Evolutionary conservation across 2,888 invertebrate genomes (phyloP).

Genomic region (Watsonalla cultraria): DNA sequence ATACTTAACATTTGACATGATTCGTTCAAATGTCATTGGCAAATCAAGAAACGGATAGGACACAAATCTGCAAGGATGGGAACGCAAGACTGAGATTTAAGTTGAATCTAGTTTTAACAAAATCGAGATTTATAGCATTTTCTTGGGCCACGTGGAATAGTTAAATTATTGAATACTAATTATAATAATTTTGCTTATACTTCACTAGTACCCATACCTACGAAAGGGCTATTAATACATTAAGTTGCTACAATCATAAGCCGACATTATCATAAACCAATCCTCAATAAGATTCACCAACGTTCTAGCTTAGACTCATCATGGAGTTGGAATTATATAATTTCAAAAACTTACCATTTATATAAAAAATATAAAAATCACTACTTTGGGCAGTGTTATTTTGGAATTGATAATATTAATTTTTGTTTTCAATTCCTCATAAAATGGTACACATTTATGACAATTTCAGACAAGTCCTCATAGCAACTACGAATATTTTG

Average conservation of each 20-base stretch:
- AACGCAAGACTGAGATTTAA: too few species aligned
- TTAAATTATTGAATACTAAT: conserved; percentile 8
- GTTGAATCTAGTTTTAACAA: too few species aligned
- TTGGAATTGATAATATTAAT: conserved; percentile 31
- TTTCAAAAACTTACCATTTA: neutral
- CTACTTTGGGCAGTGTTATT: conserved; percentile 49
- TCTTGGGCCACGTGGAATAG: conserved; percentile 1
- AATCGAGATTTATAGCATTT: too few species aligned
- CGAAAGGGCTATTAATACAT: conserved; percentile 11
- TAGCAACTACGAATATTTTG: conserved; percentile 47
- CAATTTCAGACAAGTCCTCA: conserved; percentile 9
- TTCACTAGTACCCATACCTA: too few species aligned
- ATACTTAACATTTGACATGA: too few species aligned
- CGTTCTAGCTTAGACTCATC: conserved; percentile 45
- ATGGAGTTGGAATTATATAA: conserved; percentile 31
- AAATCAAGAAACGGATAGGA: too few species aligned
- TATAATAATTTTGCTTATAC: neutral
- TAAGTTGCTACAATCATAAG: conserved; percentile 20
- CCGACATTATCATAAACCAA: conserved; percentile 9
- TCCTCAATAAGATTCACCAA: neutral
- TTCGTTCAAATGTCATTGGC: too few species aligned
- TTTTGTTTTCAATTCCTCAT: conserved; percentile 50
- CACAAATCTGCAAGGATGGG: too few species aligned
- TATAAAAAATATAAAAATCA: conserved; percentile 30
- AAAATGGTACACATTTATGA: conserved; percentile 29